A percentile compares a stretch with the other conserved stretches of the same genome.
Evolutionary conservation across 2,113 vertebrate species (phyloP).

Genomic region (Raja brachyura): DNA sequence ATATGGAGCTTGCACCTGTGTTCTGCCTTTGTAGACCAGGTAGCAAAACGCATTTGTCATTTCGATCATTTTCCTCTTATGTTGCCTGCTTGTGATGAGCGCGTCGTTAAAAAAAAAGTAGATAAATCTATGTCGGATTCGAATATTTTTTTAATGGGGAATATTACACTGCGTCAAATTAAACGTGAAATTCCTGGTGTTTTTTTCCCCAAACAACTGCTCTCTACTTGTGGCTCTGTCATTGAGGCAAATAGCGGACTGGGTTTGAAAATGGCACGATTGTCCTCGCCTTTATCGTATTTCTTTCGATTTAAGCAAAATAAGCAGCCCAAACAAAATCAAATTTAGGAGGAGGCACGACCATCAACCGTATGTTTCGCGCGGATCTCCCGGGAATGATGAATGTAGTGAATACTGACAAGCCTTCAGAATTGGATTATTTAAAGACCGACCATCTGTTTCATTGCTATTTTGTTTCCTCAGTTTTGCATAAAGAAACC

Average conservation of each 20-base stretch:
- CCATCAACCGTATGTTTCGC: background rate
- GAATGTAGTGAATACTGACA: background rate
- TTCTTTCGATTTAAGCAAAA: background rate
- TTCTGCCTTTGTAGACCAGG: background rate
- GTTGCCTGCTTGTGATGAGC: background rate
- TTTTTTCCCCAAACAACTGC: background rate
- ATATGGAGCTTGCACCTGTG: background rate
- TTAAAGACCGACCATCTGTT: background rate
- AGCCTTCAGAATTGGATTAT: background rate
- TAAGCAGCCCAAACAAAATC: background rate
- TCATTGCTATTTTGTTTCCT: background rate
- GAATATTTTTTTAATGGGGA: background rate
- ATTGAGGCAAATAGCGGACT: background rate
- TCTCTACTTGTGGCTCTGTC: background rate
- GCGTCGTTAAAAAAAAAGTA: background rate
- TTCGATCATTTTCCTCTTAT: background rate
- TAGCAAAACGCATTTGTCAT: background rate
- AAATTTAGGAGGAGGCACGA: background rate
- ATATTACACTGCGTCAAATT: background rate
- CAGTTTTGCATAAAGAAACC: background rate
- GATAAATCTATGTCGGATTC: background rate
- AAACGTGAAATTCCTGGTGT: background rate
- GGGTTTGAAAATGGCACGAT: background rate
- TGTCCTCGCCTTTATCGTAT: background rate
- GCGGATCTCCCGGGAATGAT: background rate